Evolutionary conservation across 2,888 invertebrate genomes (phyloP).

Genomic region (Hydrotaea diabolus): DNA sequence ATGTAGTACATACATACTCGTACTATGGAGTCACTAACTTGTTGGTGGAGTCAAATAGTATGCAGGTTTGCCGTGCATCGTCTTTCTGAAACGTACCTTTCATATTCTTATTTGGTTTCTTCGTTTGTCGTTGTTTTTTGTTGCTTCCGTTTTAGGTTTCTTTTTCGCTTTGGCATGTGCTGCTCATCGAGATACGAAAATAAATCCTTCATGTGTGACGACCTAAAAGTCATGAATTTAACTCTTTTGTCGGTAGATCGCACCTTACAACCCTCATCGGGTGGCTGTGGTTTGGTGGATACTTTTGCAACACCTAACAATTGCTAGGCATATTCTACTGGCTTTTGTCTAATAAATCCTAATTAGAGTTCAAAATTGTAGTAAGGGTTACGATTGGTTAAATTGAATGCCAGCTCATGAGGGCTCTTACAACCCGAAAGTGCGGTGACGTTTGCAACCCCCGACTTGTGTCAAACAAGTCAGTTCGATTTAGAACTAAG

Average conservation of each 20-base stretch:
- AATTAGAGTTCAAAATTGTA: no score
- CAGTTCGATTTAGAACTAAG: no score
- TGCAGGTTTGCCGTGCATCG: slow-evolving; percentile 55
- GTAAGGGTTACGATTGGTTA: no score
- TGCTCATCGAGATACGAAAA: slow-evolving; percentile 8
- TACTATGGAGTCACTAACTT: not conserved
- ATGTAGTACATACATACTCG: not conserved
- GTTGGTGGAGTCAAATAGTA: not conserved
- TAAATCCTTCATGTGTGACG: slow-evolving; percentile 68
- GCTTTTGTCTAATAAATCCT: no score
- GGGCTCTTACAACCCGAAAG: no score
- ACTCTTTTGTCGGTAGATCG: not conserved
- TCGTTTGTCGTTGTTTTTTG: not conserved
- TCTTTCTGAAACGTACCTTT: not conserved
- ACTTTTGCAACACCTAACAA: no score
- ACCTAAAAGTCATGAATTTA: slow-evolving; percentile 63
- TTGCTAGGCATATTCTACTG: no score
- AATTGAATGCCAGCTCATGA: no score
- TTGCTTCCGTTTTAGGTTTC: slow-evolving; percentile 24
- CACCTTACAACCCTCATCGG: no score
- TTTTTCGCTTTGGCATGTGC: slow-evolving; percentile 11
- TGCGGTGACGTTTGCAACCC: no score
- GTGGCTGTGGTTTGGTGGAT: no score
- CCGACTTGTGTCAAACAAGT: no score
- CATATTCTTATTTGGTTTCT: slow-evolving; percentile 20